A percentile compares a stretch with the other conserved stretches of the same genome.
Evolutionary conservation across 2,113 vertebrate genomes (phyloP).

Genomic region (Otocyon megalotis): DNA sequence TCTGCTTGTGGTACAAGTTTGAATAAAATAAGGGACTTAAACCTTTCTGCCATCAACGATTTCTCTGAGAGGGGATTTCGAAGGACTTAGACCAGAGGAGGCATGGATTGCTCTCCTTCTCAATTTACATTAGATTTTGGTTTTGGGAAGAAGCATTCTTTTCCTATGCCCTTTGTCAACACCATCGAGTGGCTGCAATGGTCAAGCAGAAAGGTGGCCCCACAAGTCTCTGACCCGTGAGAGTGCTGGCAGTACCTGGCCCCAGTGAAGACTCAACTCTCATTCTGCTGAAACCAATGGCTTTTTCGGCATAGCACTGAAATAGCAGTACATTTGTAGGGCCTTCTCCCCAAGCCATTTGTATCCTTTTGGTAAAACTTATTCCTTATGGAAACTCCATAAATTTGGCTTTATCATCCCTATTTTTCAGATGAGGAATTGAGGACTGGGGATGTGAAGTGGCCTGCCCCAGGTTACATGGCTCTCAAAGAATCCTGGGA

Average conservation of each 20-base stretch:
- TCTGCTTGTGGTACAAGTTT: not conserved
- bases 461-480: not conserved
- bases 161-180: not conserved
- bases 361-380: not conserved
- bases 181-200: not conserved
- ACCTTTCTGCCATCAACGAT: not conserved
- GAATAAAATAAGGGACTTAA: not conserved
- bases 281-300: not conserved
- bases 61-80: not conserved
- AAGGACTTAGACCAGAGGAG: not conserved
- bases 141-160: constrained; percentile 36
- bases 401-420: not conserved
- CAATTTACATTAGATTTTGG: not conserved
- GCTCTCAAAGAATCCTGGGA: not conserved
- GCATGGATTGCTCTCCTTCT: not conserved
- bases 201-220: not conserved
- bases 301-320: not conserved
- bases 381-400: not conserved
- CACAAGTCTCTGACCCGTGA: not conserved
- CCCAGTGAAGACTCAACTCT: not conserved
- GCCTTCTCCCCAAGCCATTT: not conserved
- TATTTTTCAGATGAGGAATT: not conserved
- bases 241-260: not conserved
- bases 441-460: not conserved
- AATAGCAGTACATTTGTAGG: not conserved